Conservation (phyloP, 2,797 vertebrate species). For the Falco rusticolus region DNA sequence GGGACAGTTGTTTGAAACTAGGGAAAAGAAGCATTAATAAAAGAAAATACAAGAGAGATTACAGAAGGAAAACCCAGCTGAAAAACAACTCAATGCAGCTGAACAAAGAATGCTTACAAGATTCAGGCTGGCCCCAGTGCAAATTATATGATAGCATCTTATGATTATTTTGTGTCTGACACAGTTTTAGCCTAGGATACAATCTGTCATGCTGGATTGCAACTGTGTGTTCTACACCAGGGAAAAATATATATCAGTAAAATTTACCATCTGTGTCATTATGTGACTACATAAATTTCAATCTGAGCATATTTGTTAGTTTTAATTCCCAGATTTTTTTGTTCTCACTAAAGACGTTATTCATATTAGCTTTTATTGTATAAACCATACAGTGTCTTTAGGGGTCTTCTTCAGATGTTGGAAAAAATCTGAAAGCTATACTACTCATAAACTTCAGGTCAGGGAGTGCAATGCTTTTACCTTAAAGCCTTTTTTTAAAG, state of each 20-base stretch:
- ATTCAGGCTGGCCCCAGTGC: constrained; percentile 32
- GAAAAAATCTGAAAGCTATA: neutral
- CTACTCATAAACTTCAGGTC: neutral
- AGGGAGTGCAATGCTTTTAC: neutral
- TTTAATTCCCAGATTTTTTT: constrained; percentile 35
- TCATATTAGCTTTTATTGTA: neutral
- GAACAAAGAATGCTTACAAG: constrained; percentile 8
- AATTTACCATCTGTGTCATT: constrained; percentile 74
- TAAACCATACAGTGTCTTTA: neutral
- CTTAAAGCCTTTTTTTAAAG: neutral
- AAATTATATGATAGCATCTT: constrained; percentile 56
- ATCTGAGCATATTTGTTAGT: constrained; percentile 60
- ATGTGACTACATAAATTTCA: constrained; percentile 56
- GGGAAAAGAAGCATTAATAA: neutral
- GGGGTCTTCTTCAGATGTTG: neutral
- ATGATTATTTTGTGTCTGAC: constrained; percentile 54
- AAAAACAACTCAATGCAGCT: neutral
- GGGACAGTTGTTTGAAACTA: accelerated
- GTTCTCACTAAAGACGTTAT: neutral
- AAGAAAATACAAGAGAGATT: neutral
- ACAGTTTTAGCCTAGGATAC: constrained; percentile 63
- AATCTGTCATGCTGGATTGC: constrained; percentile 63
- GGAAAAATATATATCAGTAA: constrained; percentile 71
- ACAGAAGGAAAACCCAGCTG: neutral
- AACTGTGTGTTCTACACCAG: constrained; percentile 60